These are phyloP conservation scores for Drosophila recens DNA, from an alignment of 2,888 invertebrate species.

Conservation along the genomic window DNA sequence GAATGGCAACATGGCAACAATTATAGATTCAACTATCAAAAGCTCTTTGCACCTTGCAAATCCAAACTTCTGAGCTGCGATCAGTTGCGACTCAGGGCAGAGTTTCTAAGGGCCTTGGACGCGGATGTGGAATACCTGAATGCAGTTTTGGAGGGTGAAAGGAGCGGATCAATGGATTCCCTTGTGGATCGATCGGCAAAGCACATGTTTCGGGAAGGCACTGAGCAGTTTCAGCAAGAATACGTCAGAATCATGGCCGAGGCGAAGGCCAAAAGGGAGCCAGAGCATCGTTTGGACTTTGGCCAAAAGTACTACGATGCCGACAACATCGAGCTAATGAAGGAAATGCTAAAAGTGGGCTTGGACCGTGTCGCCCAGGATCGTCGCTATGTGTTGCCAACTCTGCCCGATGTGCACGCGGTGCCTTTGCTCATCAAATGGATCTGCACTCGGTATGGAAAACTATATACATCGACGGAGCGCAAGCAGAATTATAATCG, in stretches of 20 bases:
- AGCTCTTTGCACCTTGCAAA: slow-evolving; percentile 35
- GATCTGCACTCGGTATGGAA: slow-evolving; percentile 78
- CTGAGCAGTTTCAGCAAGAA: slow-evolving; percentile 33
- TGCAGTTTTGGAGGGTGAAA: slow-evolving; percentile 28
- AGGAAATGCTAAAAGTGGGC: slow-evolving; percentile 65
- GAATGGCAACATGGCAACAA: neutral
- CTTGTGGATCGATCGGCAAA: slow-evolving; percentile 51
- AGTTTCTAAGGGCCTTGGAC: slow-evolving; percentile 54
- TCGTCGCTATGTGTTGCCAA: slow-evolving; percentile 78
- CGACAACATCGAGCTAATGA: slow-evolving; percentile 68
- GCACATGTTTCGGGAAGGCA: slow-evolving; percentile 42
- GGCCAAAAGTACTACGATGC: slow-evolving; percentile 61
- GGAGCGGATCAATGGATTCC: slow-evolving; percentile 17
- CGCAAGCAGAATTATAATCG: slow-evolving; percentile 31
- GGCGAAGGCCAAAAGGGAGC: accelerated
- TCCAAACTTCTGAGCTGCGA: slow-evolving; percentile 9
- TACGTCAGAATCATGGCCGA: slow-evolving; percentile 1
- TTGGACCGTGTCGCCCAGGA: slow-evolving; percentile 71
- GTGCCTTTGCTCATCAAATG: slow-evolving; percentile 78
- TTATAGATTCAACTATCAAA: slow-evolving; percentile 51
- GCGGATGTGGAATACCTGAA: slow-evolving; percentile 52
- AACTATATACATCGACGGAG: slow-evolving; percentile 63
- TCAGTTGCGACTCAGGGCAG: slow-evolving; percentile 31
- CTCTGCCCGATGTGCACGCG: slow-evolving; percentile 76
- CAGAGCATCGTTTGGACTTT: slow-evolving; percentile 38